phyloP scores from a whole-genome alignment of 2,113 vertebrate genomes.

The Lanius collurio region DNA sequence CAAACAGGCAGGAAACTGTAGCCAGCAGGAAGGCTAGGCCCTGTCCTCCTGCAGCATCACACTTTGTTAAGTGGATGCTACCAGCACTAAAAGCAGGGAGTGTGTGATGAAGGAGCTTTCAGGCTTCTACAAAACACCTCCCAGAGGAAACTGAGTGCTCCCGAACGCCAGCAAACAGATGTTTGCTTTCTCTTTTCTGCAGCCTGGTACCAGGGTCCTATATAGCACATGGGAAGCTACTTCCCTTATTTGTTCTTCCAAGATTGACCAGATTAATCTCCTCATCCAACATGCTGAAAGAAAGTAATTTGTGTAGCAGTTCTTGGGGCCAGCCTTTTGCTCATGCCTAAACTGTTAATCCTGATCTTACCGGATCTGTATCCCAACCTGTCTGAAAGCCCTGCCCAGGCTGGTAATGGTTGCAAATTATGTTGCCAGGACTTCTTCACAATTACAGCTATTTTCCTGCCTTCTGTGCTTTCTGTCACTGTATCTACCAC shows the following conservation, averaged over 20 bases:
- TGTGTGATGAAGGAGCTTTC: background rate
- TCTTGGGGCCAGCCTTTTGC: background rate
- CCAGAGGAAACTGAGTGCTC: background rate
- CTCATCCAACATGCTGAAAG: background rate
- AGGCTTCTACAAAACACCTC: background rate
- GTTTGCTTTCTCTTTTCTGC: conserved; percentile 5
- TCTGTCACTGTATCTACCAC: background rate
- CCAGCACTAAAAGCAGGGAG: background rate
- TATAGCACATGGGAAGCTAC: background rate
- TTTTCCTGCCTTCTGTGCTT: background rate
- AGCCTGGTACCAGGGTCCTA: background rate
- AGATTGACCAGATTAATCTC: background rate
- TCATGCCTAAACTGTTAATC: background rate
- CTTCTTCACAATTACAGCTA: background rate
- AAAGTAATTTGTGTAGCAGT: background rate
- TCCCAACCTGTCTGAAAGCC: background rate
- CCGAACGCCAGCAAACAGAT: background rate
- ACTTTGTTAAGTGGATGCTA: background rate
- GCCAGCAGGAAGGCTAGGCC: background rate
- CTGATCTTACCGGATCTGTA: background rate
- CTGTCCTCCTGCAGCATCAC: background rate
- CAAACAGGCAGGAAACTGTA: background rate
- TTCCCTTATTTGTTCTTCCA: background rate
- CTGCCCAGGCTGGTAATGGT: background rate
- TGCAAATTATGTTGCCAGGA: background rate